Conservation (phyloP, 2,888 invertebrate genomes). For the Himalopsyche anomala region DNA sequence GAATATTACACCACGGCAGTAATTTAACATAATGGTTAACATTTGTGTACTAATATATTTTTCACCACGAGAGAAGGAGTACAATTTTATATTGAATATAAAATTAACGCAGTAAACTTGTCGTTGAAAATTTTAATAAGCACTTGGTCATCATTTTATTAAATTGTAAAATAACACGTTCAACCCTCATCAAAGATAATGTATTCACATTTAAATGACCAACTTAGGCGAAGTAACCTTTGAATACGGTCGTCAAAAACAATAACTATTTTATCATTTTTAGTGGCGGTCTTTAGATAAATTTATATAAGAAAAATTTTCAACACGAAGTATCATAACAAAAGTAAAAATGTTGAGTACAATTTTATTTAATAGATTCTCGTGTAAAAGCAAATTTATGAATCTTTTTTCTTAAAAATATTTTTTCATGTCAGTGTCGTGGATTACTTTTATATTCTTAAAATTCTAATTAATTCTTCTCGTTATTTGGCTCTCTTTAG, state of each 20-base stretch:
- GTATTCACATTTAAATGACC: constrained; percentile 11
- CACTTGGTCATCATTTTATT: constrained; percentile 14
- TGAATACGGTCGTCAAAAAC: constrained; percentile 5
- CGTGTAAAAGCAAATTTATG: not conserved
- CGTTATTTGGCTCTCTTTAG: no score
- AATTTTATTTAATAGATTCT: not conserved
- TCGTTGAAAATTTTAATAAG: constrained; percentile 14
- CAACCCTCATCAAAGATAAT: not conserved
- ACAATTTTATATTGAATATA: no score
- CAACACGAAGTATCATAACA: not conserved
- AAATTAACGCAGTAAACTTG: no score
- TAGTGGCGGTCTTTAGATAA: not conserved
- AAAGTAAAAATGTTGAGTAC: not conserved
- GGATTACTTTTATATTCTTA: no score
- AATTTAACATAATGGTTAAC: no score
- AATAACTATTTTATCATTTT: not conserved
- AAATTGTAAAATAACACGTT: constrained; percentile 26
- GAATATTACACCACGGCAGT: no score
- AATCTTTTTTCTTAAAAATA: not conserved
- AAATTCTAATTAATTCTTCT: no score
- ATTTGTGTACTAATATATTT: no score
- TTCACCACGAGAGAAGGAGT: no score
- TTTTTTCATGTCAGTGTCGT: not conserved
- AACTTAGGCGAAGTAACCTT: not conserved
- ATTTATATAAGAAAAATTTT: not conserved